These are phyloP conservation scores for Spermophilus dauricus DNA, from an alignment of 2,113 vertebrate genomes.

Conservation along the genomic window DNA sequence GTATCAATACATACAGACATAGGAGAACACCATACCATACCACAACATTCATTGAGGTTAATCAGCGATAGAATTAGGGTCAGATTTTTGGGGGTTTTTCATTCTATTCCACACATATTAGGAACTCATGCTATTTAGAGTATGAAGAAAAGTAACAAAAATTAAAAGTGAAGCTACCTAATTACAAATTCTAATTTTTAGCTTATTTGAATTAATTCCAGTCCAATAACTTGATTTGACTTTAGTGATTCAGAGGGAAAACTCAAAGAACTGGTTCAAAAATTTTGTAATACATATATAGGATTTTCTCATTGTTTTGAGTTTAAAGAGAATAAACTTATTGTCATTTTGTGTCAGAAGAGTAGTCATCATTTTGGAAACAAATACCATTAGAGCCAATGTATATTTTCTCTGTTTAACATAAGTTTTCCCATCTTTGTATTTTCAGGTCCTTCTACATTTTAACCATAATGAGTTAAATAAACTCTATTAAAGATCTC, in stretches of 20 bases:
- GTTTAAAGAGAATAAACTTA: neutral
- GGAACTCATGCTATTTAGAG: neutral
- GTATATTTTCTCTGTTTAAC: neutral
- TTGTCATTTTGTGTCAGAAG: neutral
- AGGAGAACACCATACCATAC: neutral
- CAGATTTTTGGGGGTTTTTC: neutral
- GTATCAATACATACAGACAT: neutral
- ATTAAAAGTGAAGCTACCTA: neutral
- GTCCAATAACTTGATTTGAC: slow-evolving; percentile 29
- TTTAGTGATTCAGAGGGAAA: neutral
- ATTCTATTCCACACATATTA: neutral
- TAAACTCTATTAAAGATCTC: neutral
- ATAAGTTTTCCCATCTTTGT: neutral
- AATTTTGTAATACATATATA: neutral
- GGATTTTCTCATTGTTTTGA: neutral
- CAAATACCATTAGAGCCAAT: neutral
- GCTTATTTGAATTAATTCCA: slow-evolving; percentile 20
- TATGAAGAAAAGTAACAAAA: slow-evolving; percentile 37
- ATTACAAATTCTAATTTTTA: slow-evolving; percentile 28
- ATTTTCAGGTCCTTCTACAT: neutral
- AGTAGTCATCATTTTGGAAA: neutral
- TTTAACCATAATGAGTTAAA: neutral
- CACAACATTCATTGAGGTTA: neutral
- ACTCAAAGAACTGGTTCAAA: neutral
- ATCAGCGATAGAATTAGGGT: neutral